Percentiles rank a stretch among this genome's conserved stretches.
Evolutionary conservation across 1,140 invertebrate species (phyloP).

Genomic region (Dreissena rostriformis): DNA sequence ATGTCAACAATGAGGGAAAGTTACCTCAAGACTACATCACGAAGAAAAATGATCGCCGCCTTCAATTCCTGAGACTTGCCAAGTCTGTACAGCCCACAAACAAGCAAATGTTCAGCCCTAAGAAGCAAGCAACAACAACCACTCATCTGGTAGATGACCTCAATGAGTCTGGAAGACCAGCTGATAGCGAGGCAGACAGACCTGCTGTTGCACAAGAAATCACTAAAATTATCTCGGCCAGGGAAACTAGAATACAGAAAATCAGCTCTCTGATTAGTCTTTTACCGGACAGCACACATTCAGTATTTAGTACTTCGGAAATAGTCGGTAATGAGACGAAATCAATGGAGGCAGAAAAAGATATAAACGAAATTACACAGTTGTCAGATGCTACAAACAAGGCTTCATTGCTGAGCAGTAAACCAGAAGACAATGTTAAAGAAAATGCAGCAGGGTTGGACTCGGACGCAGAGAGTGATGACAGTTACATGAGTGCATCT

Average conservation of each 20-base stretch:
- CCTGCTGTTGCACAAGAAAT: conserved; percentile 11
- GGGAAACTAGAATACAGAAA: conserved; percentile 47
- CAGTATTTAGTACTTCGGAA: conserved; percentile 48
- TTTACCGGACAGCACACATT: conserved; percentile 53
- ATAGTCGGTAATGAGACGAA: conserved; percentile 6
- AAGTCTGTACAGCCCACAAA: conserved; percentile 13
- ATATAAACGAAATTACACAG: not conserved
- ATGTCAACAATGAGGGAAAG: conserved; percentile 66
- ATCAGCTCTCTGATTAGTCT: conserved; percentile 60
- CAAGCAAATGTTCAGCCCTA: conserved; percentile 27
- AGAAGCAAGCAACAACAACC: not conserved
- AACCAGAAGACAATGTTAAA: no score
- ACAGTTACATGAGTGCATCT: not conserved
- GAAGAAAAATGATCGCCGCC: conserved; percentile 67
- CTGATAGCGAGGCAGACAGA: conserved; percentile 2
- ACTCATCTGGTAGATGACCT: conserved; percentile 1
- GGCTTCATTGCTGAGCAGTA: not conserved
- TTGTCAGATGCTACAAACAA: not conserved
- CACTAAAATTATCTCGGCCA: conserved; percentile 22
- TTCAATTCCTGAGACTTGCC: conserved; percentile 65
- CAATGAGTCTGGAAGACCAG: conserved; percentile 36
- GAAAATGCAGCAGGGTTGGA: no score
- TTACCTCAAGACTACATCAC: conserved; percentile 66
- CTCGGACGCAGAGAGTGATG: not conserved
- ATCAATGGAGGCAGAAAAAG: not conserved